Base-by-base conservation (phyloP, 2,113 vertebrate species). In the Lasiurus borealis region DNA sequence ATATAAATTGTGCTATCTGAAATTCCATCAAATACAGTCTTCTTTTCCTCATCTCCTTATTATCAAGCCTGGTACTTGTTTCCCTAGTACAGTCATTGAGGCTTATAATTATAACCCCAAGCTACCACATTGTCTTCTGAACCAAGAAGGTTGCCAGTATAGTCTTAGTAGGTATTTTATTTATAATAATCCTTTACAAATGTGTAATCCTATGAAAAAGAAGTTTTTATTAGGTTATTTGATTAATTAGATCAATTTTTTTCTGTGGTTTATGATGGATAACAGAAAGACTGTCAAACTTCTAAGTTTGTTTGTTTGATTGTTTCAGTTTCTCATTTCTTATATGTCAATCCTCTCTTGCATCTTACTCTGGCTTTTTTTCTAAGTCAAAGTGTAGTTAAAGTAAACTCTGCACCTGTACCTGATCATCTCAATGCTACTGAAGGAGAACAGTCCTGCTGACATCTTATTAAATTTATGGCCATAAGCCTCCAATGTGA, bases 391-490 rank as follows among this genome's bases (percentile, higher is more conserved):
- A 44, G 40, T 73, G 59, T 18, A 36, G 23, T 72, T 54, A 40
- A 85, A 48, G 29, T 15, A n/a, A 62, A 21, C 27, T 57, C 46
- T 9, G 9, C 27, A 5, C 25, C 50, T 31, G 48, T 16, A 3
- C 50, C 16, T 34, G 14, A 68, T 6, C 34, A 27, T 46, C 36
- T 69, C 4, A 0, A 3, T 1, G 16, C 3, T 1, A 0, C 71
- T 54, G 46, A 66, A 72, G 66, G 19, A 44, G 44, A 52, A 64
- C 3, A 40, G 0, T 48, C 6, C 85, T 48, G 54, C 8, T 62
- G 29, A 29, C 54, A 2, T 31, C 59, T 92, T 7, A 25, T 29
- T 52, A 71, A 34, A 40, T 48, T 71, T 52, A 85, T 59, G 85
- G 54, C n/a, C 52, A 27, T 18, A 14, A 8, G 19, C 8, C 18